Conservation (phyloP, 2,888 invertebrate genomes). For the Gerris lacustris region DNA sequence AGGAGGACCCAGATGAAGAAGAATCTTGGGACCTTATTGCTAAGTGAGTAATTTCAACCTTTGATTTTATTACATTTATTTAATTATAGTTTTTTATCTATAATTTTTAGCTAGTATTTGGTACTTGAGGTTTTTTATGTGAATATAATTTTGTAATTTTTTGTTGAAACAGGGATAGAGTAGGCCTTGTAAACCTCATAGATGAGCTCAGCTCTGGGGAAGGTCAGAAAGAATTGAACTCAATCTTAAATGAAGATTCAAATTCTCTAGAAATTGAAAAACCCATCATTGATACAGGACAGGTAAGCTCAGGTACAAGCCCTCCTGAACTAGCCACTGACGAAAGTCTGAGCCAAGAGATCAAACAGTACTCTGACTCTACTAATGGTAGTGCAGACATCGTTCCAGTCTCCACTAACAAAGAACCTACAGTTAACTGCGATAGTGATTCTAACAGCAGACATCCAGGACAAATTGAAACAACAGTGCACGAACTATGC, state of each 20-base stretch:
- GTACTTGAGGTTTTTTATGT: no score
- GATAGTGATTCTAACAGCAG: slow-evolving; percentile 10
- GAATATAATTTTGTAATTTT: no score
- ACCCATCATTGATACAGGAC: slow-evolving; percentile 45
- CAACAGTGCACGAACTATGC: slow-evolving; percentile 13
- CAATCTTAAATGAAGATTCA: slow-evolving; percentile 51
- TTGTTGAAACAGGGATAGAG: slow-evolving; percentile 50
- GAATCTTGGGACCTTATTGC: slow-evolving; percentile 90
- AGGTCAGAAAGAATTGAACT: slow-evolving; percentile 39
- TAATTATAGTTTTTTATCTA: no score
- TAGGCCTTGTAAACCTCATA: slow-evolving; percentile 68
- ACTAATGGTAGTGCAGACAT: background rate
- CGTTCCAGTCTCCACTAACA: background rate
- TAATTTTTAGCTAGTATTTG: no score
- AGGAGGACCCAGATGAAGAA: slow-evolving; percentile 83
- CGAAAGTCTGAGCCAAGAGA: slow-evolving; percentile 16
- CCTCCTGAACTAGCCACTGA: slow-evolving; percentile 23
- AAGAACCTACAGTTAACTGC: background rate
- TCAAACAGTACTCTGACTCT: background rate
- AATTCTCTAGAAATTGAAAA: slow-evolving; percentile 46
- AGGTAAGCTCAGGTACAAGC: slow-evolving; percentile 22
- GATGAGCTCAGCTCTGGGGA: slow-evolving; percentile 58
- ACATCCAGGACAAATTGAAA: slow-evolving; percentile 26
- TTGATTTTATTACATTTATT: no score
- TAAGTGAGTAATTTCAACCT: slow-evolving; percentile 44